Evolutionary conservation across 2,888 invertebrate genomes (phyloP).

Genomic region (Cryptocheilus praepositus): DNA sequence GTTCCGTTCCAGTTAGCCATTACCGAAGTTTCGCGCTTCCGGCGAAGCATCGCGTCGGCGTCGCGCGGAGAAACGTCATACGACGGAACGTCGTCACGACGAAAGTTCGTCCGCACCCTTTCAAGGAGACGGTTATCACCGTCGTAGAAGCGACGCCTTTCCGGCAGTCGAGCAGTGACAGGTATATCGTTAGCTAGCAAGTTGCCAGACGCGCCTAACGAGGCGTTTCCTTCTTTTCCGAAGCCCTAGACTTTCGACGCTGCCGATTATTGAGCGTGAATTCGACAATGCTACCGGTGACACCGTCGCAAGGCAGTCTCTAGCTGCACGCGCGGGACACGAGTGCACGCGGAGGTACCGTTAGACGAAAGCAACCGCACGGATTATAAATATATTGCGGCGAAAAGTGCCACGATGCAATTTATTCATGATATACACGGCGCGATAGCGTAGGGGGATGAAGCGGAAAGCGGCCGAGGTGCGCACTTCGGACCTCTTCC

Average conservation of each 20-base stretch:
- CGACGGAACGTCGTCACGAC: slow-evolving; percentile 37
- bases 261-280: no score
- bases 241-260: no score
- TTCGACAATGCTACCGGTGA: no score
- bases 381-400: slow-evolving; percentile 11
- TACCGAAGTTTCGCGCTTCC: slow-evolving; percentile 52
- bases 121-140: slow-evolving; percentile 44
- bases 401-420: slow-evolving; percentile 45
- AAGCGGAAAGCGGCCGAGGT: slow-evolving; percentile 36
- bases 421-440: slow-evolving; percentile 45
- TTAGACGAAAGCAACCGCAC: no score
- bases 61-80: slow-evolving; percentile 1
- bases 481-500: slow-evolving; percentile 47
- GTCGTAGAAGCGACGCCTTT: slow-evolving; percentile 32
- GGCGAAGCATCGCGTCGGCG: slow-evolving; percentile 28
- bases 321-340: no score
- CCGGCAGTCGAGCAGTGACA: slow-evolving; percentile 27
- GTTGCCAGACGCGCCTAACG: slow-evolving; percentile 32
- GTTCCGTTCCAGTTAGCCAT: slow-evolving; percentile 55
- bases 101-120: slow-evolving; percentile 46
- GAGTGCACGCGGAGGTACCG: no score
- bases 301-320: no score
- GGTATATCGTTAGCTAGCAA: slow-evolving; percentile 38
- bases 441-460: slow-evolving; percentile 13
- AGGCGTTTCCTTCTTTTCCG: no score